Evolutionary conservation across 2,113 vertebrate genomes (phyloP).

Genomic region (Gallinago media): DNA sequence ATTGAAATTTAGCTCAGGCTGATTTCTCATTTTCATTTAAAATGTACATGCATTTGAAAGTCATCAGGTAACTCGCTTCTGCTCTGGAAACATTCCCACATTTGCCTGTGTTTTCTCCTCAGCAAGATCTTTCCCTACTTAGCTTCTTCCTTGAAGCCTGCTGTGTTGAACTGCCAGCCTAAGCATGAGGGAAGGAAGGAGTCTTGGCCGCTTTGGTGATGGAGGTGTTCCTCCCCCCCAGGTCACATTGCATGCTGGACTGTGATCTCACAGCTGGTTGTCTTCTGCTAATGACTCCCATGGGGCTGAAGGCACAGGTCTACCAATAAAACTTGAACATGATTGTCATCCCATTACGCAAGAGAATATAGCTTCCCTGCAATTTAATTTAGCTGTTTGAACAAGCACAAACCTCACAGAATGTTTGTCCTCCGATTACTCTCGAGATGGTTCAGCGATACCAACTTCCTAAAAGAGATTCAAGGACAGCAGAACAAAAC

Average conservation of each 20-base stretch:
- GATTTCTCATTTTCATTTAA: background rate
- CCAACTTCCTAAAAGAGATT: background rate
- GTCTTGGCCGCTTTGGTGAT: background rate
- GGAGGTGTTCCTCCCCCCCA: background rate
- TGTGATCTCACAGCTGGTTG: background rate
- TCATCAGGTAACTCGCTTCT: background rate
- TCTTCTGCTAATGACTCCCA: background rate
- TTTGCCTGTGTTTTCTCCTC: background rate
- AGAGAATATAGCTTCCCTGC: background rate
- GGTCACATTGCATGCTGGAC: background rate
- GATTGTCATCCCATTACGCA: background rate
- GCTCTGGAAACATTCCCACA: background rate
- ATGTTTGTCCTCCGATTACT: background rate
- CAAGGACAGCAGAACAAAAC: background rate
- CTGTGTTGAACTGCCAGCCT: fast-evolving
- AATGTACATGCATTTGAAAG: background rate
- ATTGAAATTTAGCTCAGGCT: background rate
- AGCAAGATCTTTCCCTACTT: background rate
- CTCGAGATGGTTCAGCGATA: background rate
- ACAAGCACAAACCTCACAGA: background rate
- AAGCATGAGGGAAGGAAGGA: fast-evolving
- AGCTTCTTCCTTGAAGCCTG: background rate
- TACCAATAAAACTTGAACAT: background rate
- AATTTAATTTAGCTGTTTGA: constrained; percentile 31
- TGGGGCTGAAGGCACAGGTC: background rate